Percentiles rank a stretch among this genome's conserved stretches.
phyloP scores from a whole-genome alignment of 2,888 invertebrate species.

The Nephrotoma appendiculata region DNA sequence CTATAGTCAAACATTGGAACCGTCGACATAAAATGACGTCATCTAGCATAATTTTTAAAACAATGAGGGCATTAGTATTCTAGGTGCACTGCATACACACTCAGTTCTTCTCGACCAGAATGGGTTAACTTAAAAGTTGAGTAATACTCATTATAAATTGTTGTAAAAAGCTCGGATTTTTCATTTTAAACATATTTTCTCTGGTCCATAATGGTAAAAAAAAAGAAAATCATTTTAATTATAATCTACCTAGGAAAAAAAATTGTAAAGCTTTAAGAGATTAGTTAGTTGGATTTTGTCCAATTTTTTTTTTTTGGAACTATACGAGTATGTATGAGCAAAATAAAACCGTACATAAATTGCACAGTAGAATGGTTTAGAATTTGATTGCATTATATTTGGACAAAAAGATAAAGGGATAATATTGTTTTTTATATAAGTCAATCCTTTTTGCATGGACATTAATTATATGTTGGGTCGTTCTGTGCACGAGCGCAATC shows the following conservation, averaged over 20 bases:
- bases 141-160: neutral
- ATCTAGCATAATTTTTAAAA: too few species aligned
- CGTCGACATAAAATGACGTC: too few species aligned
- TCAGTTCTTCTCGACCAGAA: neutral
- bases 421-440: neutral
- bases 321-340: neutral
- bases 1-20: too few species aligned
- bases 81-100: too few species aligned
- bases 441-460: neutral
- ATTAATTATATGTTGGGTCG: neutral
- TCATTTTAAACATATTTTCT: neutral
- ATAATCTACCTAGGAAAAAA: neutral
- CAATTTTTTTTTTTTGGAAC: neutral
- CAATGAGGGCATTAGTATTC: too few species aligned
- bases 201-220: neutral
- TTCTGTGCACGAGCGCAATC: neutral
- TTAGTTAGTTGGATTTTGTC: neutral
- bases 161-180: neutral
- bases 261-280: neutral
- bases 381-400: neutral
- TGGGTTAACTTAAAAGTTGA: neutral
- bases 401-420: neutral
- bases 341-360: neutral
- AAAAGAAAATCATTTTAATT: neutral
- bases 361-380: neutral